phyloP scores from a whole-genome alignment of 2,797 vertebrate genomes.

The Masticophis lateralis region DNA sequence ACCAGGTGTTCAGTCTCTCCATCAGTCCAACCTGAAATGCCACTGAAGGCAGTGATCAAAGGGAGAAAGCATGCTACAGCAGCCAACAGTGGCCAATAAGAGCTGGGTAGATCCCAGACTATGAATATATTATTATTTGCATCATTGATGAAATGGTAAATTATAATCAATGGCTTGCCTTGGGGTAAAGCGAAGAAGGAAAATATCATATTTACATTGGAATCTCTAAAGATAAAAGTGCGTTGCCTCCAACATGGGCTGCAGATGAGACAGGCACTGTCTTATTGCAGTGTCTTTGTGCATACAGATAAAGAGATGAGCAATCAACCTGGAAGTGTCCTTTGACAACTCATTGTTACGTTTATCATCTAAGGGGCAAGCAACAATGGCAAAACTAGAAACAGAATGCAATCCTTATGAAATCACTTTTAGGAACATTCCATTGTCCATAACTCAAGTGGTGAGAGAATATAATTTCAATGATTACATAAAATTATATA shows the following conservation, averaged over 20 bases:
- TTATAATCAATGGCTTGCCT: not conserved
- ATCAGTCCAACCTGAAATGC: not conserved
- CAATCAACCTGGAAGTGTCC: not conserved
- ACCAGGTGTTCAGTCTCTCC: not conserved
- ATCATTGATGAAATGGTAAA: not conserved
- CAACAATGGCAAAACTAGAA: not conserved
- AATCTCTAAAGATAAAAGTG: not conserved
- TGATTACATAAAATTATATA: not conserved
- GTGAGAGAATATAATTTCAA: not conserved
- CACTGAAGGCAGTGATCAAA: not conserved
- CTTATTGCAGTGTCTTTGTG: not conserved
- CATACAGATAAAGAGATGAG: not conserved
- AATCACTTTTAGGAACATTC: not conserved
- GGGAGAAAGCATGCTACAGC: not conserved
- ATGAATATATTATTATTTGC: not conserved
- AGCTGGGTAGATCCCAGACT: not conserved
- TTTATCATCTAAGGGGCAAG: not conserved
- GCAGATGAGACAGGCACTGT: not conserved
- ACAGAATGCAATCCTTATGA: not conserved
- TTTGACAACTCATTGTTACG: not conserved
- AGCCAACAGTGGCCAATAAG: not conserved
- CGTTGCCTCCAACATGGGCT: not conserved
- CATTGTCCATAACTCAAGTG: not conserved
- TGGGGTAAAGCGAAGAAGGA: not conserved
- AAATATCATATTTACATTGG: not conserved